These are phyloP conservation scores for Notocelia uddmanniana DNA, from an alignment of 2,888 invertebrate genomes.

Conservation along the genomic window DNA sequence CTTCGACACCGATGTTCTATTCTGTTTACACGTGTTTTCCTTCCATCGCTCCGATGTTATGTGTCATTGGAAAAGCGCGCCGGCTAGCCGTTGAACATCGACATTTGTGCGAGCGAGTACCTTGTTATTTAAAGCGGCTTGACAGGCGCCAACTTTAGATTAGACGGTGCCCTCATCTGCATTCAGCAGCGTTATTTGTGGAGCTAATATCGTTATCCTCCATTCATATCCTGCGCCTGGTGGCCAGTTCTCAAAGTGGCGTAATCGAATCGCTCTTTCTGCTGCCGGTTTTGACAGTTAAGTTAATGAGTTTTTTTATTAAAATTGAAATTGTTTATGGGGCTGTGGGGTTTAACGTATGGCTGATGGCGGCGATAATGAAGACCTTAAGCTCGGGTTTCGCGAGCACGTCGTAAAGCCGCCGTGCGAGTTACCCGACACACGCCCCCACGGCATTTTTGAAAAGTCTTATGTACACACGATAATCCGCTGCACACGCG, in stretches of 20 bases:
- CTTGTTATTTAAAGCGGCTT: conserved; percentile 76
- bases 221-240: conserved; percentile 64
- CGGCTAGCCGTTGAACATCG: conserved; percentile 63
- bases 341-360: conserved; percentile 59
- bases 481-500: not conserved
- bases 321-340: conserved; percentile 65
- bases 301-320: conserved; percentile 60
- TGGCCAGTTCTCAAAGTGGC: conserved; percentile 45
- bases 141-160: conserved; percentile 77
- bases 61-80: conserved; percentile 62
- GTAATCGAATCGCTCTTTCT: conserved; percentile 44
- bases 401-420: conserved; percentile 65
- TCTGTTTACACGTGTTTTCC: conserved; percentile 39
- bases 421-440: conserved; percentile 59
- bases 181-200: conserved; percentile 75
- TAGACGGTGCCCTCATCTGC: conserved; percentile 76
- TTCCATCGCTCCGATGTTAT: conserved; percentile 58
- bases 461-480: conserved; percentile 8
- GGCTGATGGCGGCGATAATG: conserved; percentile 70
- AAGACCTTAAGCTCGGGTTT: conserved; percentile 73
- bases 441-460: conserved; percentile 36
- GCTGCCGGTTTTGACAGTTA: conserved; percentile 52
- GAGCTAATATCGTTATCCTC: conserved; percentile 69
- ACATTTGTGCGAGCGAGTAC: conserved; percentile 64
- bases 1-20: conserved; percentile 9